Conservation (phyloP, 1,140 invertebrate species). For the Caenorhabditis latens region DNA sequence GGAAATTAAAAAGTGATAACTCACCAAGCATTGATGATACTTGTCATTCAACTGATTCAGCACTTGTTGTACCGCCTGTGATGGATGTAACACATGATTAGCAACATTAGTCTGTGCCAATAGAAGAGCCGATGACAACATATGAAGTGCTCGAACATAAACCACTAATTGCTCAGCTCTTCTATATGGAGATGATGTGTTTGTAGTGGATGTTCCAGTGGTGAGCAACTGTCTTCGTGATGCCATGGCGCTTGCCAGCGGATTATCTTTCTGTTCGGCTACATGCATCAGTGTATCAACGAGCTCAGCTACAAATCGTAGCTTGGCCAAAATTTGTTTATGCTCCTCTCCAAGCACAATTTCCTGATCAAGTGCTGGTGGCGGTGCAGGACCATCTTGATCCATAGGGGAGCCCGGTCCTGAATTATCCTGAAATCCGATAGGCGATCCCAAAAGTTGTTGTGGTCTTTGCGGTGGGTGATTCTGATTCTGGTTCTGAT, state of each 20-base stretch:
- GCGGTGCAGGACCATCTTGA: slow-evolving; percentile 47
- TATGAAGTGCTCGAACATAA: slow-evolving; percentile 89
- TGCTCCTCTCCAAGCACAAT: slow-evolving; percentile 93
- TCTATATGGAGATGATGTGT: slow-evolving; percentile 78
- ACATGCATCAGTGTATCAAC: slow-evolving; percentile 91
- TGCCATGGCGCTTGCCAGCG: slow-evolving; percentile 78
- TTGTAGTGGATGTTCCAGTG: slow-evolving; percentile 13
- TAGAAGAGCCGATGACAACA: slow-evolving; percentile 90
- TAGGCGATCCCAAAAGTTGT: not conserved
- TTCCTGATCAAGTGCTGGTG: slow-evolving; percentile 89
- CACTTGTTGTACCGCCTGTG: slow-evolving; percentile 87
- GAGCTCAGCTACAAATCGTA: slow-evolving; percentile 91
- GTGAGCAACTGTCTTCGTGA: not conserved
- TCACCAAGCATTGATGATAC: slow-evolving; percentile 76
- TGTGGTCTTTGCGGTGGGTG: not conserved
- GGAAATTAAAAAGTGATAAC: no score
- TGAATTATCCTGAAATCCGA: not conserved
- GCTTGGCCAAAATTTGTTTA: slow-evolving; percentile 88
- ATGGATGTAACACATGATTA: slow-evolving; percentile 87
- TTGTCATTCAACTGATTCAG: slow-evolving; percentile 77
- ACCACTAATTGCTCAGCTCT: slow-evolving; percentile 91
- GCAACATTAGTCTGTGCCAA: slow-evolving; percentile 90
- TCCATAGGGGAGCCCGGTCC: slow-evolving; percentile 46
- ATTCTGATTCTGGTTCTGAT: no score
- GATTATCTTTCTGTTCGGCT: slow-evolving; percentile 84